phyloP scores from a whole-genome alignment of 1,140 invertebrate species.

The Neoseiulus cucumeris region DNA sequence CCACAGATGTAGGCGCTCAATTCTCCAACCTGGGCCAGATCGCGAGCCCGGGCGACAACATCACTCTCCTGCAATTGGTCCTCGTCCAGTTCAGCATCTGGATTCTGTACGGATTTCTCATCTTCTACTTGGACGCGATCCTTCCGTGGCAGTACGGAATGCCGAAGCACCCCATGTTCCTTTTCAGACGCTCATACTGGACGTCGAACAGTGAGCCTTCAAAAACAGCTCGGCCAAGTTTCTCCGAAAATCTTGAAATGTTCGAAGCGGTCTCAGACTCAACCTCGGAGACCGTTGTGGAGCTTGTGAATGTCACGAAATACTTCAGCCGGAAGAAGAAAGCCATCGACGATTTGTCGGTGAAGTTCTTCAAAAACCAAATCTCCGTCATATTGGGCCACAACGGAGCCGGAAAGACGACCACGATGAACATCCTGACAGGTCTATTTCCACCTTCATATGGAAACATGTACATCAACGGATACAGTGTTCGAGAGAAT shows the following conservation, averaged over 20 bases:
- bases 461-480: constrained; percentile 46
- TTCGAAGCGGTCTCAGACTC: background rate
- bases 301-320: background rate
- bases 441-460: constrained; percentile 42
- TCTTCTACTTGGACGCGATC: constrained; percentile 25
- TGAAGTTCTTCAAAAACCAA: constrained; percentile 42
- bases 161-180: constrained; percentile 31
- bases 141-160: constrained; percentile 28
- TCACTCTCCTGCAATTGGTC: constrained; percentile 20
- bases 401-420: constrained; percentile 41
- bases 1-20: constrained; percentile 23
- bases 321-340: constrained; percentile 27
- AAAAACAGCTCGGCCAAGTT: background rate
- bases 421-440: constrained; percentile 34
- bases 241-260: background rate
- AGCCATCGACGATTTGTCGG: constrained; percentile 47
- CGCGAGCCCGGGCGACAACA: constrained; percentile 25
- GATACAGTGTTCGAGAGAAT: constrained; percentile 38
- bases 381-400: constrained; percentile 37
- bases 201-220: background rate
- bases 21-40: constrained; percentile 22
- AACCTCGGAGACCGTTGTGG: background rate
- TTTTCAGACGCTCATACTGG: constrained; percentile 28
- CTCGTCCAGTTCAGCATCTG: constrained; percentile 14
- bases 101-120: constrained; percentile 16